These are phyloP conservation scores for Halcyon leucocephala DNA, from an alignment of 2,797 vertebrate genomes.

Conservation along the genomic window DNA sequence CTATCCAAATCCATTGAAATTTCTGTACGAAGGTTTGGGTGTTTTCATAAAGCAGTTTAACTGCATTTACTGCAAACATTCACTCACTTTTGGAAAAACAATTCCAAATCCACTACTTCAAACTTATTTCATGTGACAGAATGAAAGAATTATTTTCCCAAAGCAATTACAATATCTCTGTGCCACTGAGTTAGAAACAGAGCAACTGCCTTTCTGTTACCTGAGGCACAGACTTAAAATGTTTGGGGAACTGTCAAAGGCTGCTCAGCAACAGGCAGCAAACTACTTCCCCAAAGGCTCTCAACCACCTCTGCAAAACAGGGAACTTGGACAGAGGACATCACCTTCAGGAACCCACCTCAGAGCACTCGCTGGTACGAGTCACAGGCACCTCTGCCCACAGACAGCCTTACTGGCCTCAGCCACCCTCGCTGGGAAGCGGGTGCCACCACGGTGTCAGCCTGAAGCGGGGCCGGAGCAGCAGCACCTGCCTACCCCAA, in stretches of 20 bases:
- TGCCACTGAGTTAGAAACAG: background rate
- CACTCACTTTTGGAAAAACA: background rate
- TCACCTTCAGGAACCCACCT: background rate
- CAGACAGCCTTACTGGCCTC: too few species aligned
- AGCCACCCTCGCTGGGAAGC: background rate
- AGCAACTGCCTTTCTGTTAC: background rate
- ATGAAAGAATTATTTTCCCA: background rate
- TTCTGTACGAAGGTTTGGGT: background rate
- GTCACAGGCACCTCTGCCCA: rapidly evolving
- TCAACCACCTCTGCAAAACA: background rate
- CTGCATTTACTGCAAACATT: background rate
- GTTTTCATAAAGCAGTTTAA: background rate
- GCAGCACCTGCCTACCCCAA: background rate
- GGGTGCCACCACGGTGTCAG: background rate
- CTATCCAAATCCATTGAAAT: background rate
- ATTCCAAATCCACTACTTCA: background rate
- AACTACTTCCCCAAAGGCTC: background rate
- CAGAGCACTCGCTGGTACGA: rapidly evolving
- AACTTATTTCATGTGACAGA: background rate
- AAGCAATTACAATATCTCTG: background rate
- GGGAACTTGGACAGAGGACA: background rate
- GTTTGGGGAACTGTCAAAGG: background rate
- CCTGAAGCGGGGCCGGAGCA: background rate
- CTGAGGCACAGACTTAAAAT: background rate
- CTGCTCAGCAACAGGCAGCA: background rate